Conservation (phyloP, 2,888 invertebrate genomes). For the Carterocephalus palaemon region DNA sequence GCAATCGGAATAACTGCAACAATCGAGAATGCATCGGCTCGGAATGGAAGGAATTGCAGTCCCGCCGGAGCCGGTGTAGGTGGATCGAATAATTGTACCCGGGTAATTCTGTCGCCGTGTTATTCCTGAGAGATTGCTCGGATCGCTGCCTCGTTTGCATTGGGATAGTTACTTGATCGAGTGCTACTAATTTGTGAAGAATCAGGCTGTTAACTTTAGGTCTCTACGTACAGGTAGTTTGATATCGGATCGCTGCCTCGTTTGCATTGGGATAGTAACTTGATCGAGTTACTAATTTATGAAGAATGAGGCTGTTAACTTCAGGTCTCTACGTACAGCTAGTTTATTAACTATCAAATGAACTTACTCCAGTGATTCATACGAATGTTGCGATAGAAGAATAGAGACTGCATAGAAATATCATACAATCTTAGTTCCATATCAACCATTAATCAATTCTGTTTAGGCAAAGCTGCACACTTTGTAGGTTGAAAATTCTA, state of each 20-base stretch:
- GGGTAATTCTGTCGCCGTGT: constrained; percentile 43
- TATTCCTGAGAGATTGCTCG: constrained; percentile 52
- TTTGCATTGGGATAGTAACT: constrained; percentile 30
- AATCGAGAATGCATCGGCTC: constrained; percentile 14
- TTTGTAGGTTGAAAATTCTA: too few relatives aligned
- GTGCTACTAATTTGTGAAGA: background rate
- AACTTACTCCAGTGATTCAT: too few relatives aligned
- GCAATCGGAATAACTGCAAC: constrained; percentile 12
- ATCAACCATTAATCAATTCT: too few relatives aligned
- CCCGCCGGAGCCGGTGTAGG: constrained; percentile 30
- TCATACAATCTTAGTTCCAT: too few relatives aligned
- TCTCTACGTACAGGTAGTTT: too few relatives aligned
- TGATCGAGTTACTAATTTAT: background rate
- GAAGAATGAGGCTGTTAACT: too few relatives aligned
- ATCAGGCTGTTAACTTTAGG: too few relatives aligned
- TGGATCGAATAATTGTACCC: constrained; percentile 50
- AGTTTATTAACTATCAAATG: too few relatives aligned
- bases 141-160: constrained; percentile 39
- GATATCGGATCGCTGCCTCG: constrained; percentile 40
- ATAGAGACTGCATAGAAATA: too few relatives aligned
- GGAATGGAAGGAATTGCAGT: constrained; percentile 10
- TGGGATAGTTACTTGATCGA: background rate
- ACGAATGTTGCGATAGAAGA: too few relatives aligned
- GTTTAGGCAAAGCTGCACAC: too few relatives aligned
- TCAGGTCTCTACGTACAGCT: too few relatives aligned